These are phyloP conservation scores for Rhinogobio ventralis DNA, from an alignment of 2,797 vertebrate species.

Conservation along the genomic window DNA sequence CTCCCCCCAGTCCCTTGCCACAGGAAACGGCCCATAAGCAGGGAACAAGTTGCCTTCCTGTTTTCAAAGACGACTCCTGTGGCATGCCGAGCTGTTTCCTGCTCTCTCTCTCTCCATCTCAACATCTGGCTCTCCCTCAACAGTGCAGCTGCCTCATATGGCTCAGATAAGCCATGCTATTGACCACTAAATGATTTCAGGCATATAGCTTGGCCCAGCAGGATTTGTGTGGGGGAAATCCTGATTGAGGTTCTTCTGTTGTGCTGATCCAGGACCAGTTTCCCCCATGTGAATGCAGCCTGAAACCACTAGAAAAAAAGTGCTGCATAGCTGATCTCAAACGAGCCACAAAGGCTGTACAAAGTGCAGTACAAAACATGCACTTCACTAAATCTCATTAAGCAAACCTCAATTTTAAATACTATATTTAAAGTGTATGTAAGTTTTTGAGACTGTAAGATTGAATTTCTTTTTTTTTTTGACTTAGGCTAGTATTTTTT, in stretches of 20 bases:
- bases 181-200: constrained; percentile 47
- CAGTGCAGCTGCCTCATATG: constrained; percentile 72
- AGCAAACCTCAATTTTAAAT: neutral
- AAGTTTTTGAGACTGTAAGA: no score
- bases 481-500: no score
- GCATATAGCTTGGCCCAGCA: constrained; percentile 24
- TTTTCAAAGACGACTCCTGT: constrained; percentile 89
- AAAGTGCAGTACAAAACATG: neutral
- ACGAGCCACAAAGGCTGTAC: neutral
- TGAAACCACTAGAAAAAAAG: neutral
- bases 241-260: constrained; percentile 7
- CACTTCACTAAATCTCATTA: neutral
- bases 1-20: constrained; percentile 79
- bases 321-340: neutral
- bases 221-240: constrained; percentile 11
- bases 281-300: constrained; percentile 7
- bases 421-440: no score
- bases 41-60: constrained; percentile 94
- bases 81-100: constrained; percentile 84
- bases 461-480: no score
- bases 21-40: constrained; percentile 88
- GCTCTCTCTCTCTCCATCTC: constrained; percentile 77
- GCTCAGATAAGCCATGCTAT: constrained; percentile 53
- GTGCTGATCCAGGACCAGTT: constrained; percentile 31
- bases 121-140: constrained; percentile 84